Base-by-base conservation (phyloP, 2,113 vertebrate genomes). In the Centropristis striata region DNA sequence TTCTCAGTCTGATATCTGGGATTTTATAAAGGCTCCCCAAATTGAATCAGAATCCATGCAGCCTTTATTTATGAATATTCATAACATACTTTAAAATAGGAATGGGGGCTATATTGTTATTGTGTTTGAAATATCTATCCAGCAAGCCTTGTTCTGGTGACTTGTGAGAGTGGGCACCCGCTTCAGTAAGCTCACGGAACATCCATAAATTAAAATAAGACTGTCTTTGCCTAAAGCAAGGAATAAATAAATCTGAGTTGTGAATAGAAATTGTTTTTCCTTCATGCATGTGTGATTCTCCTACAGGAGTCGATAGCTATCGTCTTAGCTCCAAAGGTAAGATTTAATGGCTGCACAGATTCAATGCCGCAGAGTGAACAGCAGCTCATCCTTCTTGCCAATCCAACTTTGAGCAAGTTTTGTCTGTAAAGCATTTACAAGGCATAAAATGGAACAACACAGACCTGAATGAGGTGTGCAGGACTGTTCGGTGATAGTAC, bases 181-280 rank as follows among this genome's bases (percentile, higher is more conserved):
- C 83, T 88, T 90, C 89, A 82, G 68, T 87, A 85, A 92, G 83
- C 91, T 91, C 89, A 68, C 55, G 65, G 80, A 90, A 84, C 84
- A 84, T 78, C 86, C 90, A 94, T 94, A 93, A 93, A 95, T 94
- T 92, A 92, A 92, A 92, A 89, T 80, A 78, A 90, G 87, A 82
- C 82, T 73, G 64, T 75, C 85, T 90, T 94, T 89, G 92, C 94
- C 94, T 88, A 77, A 90, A 96, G 94, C 91, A 64, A 91, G 82
- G 83, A 91, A 92, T 94, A 93, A 93, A 96, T 93, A 93, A 91
- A 93, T 92, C 88, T 79, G 75, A 86, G 86, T 85, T 81, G 89
- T 86, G 88, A 90, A 76, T 82, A 87, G 88, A 91, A 86, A 85
- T 86, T 77, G 86, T 90, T 94, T 94, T 92, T 71, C 87, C 84